Conservation (phyloP, 2,113 vertebrate genomes). For the Epinephelus moara region DNA sequence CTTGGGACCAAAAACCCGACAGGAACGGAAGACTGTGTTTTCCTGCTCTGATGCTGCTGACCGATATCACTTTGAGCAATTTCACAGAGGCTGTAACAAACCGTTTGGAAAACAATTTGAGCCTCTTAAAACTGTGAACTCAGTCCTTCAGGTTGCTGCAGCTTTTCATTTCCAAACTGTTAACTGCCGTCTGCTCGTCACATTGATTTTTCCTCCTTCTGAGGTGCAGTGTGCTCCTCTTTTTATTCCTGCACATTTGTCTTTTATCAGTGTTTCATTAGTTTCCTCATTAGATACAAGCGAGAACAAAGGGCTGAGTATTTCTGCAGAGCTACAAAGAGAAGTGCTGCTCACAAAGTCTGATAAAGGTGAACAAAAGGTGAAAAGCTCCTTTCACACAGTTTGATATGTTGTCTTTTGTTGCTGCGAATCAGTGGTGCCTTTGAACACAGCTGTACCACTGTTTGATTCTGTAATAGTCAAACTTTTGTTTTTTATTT, state of each 20-base stretch:
- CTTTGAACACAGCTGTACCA: neutral
- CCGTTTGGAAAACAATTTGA: conserved; percentile 2
- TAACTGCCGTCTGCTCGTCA: neutral
- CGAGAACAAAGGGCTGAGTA: conserved; percentile 13
- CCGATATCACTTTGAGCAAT: conserved; percentile 1
- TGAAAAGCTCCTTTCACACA: neutral
- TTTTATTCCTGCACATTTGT: conserved; percentile 8
- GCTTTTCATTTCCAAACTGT: conserved; percentile 14
- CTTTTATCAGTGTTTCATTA: conserved; percentile 15
- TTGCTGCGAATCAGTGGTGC: neutral
- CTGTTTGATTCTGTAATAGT: neutral
- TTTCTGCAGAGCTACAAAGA: neutral
- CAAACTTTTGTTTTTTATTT: neutral
- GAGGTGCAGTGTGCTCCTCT: neutral
- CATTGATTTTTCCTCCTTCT: neutral
- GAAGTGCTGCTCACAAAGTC: neutral
- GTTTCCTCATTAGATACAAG: conserved; percentile 24
- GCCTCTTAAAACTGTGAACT: conserved; percentile 12
- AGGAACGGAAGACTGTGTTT: neutral
- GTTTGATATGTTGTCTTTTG: neutral
- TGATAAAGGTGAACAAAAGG: neutral
- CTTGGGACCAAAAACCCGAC: neutral
- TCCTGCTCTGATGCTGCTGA: neutral
- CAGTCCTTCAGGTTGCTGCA: neutral
- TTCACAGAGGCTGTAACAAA: neutral